These are phyloP conservation scores for Crax fasciolata DNA, from an alignment of 2,797 vertebrate species.

Conservation along the genomic window DNA sequence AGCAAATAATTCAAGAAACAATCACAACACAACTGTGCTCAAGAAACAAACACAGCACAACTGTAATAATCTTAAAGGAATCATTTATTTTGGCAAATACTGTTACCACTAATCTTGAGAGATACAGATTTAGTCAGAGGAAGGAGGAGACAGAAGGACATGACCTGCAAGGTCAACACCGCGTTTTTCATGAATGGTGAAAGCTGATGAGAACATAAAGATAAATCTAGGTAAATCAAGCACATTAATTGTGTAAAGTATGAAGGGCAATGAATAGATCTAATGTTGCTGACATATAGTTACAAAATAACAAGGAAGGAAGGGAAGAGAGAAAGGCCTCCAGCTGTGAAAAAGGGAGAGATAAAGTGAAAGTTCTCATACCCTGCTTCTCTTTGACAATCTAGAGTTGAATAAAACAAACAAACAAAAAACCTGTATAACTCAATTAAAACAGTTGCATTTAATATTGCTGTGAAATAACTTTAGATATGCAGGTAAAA, in stretches of 20 bases:
- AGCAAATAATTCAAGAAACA: neutral
- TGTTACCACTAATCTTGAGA: neutral
- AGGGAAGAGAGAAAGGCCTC: neutral
- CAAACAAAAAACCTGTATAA: neutral
- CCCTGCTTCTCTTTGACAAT: neutral
- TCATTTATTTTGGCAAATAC: neutral
- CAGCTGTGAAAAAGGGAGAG: neutral
- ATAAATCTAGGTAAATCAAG: neutral
- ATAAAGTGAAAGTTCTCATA: neutral
- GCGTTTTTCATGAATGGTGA: neutral
- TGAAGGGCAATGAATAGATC: neutral
- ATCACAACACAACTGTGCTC: neutral
- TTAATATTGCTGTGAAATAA: neutral
- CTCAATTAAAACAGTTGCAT: neutral
- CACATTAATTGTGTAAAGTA: neutral
- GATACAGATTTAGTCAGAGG: neutral
- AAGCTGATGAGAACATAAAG: neutral
- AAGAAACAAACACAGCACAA: neutral
- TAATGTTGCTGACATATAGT: neutral
- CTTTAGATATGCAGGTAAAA: neutral
- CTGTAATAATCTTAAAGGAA: neutral
- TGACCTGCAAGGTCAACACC: neutral
- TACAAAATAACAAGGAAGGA: neutral
- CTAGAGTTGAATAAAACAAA: neutral
- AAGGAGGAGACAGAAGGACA: neutral